A percentile compares a stretch with the other conserved stretches of the same genome.
phyloP scores from a whole-genome alignment of 2,888 invertebrate species.

The Marronus borbonicus region DNA sequence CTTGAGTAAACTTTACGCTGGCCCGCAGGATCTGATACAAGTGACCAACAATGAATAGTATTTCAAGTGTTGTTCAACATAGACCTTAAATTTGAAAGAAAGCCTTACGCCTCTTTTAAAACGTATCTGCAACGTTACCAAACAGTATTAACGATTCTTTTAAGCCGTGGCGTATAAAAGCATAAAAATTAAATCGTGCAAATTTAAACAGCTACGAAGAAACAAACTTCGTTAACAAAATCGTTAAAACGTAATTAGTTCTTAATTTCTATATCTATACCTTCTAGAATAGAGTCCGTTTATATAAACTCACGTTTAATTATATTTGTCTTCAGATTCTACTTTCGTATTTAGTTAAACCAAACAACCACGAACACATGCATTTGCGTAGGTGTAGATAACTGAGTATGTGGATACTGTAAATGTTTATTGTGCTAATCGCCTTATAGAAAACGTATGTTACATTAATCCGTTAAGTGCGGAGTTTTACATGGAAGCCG shows the following conservation, averaged over 20 bases:
- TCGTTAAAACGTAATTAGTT: conserved; percentile 15
- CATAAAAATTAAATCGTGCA: conserved; percentile 8
- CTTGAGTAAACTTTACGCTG: too few relatives aligned
- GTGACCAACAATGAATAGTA: too few relatives aligned
- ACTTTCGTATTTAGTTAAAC: background rate
- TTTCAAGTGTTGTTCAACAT: too few relatives aligned
- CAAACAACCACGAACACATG: background rate
- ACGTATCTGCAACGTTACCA: background rate
- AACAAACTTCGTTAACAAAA: background rate
- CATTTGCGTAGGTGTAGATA: background rate
- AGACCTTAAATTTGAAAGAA: too few relatives aligned
- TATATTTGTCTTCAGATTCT: conserved; percentile 11
- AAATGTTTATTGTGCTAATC: conserved; percentile 5
- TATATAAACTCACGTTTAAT: conserved; percentile 4
- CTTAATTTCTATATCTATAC: conserved; percentile 1
- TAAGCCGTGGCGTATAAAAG: background rate
- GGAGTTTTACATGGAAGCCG: too few relatives aligned
- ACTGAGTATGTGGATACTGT: background rate
- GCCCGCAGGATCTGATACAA: too few relatives aligned
- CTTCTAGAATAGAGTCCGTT: background rate
- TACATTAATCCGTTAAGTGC: too few relatives aligned
- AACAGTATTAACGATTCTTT: background rate
- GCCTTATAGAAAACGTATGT: background rate
- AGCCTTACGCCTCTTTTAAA: background rate
- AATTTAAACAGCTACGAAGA: background rate